Evolutionary conservation across 2,113 vertebrate species (phyloP).

Genomic region (Rhagologus leucostigma): DNA sequence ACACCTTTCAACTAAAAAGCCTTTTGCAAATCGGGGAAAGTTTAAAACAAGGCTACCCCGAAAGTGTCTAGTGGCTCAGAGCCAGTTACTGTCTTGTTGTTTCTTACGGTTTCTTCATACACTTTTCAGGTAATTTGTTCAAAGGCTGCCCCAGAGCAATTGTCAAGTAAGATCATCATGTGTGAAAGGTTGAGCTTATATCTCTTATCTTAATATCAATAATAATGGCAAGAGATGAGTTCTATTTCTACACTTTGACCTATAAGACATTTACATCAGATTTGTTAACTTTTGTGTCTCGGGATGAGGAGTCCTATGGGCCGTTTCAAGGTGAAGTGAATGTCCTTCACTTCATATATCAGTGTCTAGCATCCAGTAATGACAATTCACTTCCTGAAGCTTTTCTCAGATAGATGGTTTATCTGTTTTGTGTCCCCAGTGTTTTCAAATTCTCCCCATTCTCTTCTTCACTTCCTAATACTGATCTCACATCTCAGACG

Average conservation of each 20-base stretch:
- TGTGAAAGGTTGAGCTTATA: background rate
- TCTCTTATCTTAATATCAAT: background rate
- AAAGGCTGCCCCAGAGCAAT: background rate
- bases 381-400: background rate
- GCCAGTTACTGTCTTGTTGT: background rate
- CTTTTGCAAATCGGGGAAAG: background rate
- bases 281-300: background rate
- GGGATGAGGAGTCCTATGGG: background rate
- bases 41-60: background rate
- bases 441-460: background rate
- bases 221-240: background rate
- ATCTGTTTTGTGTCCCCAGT: rapidly evolving
- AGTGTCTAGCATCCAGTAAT: background rate
- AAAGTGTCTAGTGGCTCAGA: background rate
- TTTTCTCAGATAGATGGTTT: background rate
- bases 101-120: background rate
- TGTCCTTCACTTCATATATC: background rate
- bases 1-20: background rate
- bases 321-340: background rate
- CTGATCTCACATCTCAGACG: background rate
- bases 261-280: background rate
- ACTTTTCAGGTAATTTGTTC: background rate
- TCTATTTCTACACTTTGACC: background rate
- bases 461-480: background rate
- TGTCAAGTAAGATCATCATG: background rate